Evolutionary conservation across 2,113 vertebrate genomes (phyloP).

Genomic region (Craseonycteris thonglongyai): DNA sequence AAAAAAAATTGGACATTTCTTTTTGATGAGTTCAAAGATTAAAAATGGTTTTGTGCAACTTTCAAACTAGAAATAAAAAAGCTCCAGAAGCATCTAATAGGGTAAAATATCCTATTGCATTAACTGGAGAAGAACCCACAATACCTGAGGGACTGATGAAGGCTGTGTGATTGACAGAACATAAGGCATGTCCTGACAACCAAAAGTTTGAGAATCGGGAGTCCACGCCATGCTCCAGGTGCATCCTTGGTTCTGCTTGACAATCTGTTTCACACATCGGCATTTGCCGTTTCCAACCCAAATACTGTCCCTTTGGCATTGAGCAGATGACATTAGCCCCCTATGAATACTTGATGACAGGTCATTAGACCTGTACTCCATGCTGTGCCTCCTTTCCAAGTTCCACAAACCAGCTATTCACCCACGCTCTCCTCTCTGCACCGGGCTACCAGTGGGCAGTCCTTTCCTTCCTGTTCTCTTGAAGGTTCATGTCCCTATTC

Average conservation of each 20-base stretch:
- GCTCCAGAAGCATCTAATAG: rapidly evolving
- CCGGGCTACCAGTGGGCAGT: rapidly evolving
- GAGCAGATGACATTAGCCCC: not conserved
- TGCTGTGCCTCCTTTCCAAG: not conserved
- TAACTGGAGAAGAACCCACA: not conserved
- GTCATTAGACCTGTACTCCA: not conserved
- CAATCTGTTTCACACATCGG: not conserved
- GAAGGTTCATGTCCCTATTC: not conserved
- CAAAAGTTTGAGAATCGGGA: not conserved
- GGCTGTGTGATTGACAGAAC: not conserved
- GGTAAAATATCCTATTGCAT: rapidly evolving
- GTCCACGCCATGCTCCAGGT: not conserved
- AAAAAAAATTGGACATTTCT: not conserved
- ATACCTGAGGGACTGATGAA: not conserved
- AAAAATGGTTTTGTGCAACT: not conserved
- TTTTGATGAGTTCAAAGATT: slow-evolving; percentile 4
- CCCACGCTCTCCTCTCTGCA: not conserved
- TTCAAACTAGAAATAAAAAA: not conserved
- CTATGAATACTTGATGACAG: not conserved
- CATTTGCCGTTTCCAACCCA: not conserved
- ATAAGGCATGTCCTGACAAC: not conserved
- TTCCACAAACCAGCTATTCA: not conserved
- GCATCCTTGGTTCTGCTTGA: not conserved
- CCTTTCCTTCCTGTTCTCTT: not conserved
- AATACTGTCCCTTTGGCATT: not conserved